phyloP scores from a whole-genome alignment of 2,797 vertebrate species.

The Aselliscus stoliczkanus region DNA sequence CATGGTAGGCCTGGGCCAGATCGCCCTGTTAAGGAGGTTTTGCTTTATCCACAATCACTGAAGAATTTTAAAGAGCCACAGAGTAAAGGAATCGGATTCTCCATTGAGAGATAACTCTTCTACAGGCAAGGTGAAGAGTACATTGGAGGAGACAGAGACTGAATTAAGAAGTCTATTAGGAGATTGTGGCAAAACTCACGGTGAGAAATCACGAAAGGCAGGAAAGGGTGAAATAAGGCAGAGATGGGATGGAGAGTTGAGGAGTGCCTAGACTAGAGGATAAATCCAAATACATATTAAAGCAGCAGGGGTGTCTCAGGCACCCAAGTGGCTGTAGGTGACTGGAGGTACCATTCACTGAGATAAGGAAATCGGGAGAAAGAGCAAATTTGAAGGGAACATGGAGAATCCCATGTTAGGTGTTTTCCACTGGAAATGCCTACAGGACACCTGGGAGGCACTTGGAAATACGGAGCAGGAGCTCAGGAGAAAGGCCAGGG shows the following conservation, averaged over 20 bases:
- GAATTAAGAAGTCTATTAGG: neutral
- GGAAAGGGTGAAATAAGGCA: neutral
- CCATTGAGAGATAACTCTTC: neutral
- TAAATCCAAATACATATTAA: neutral
- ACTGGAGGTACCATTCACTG: neutral
- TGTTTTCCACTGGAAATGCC: neutral
- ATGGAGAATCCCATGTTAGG: neutral
- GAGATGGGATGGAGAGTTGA: neutral
- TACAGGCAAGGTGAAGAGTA: neutral
- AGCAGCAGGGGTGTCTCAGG: neutral
- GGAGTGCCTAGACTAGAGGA: neutral
- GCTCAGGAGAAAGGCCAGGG: neutral
- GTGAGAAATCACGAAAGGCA: neutral
- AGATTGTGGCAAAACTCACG: neutral
- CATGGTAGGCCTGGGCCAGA: rapidly evolving
- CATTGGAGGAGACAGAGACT: neutral
- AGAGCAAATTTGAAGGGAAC: neutral
- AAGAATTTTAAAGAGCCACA: neutral
- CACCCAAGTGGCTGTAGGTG: neutral
- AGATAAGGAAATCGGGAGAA: neutral
- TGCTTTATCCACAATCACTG: neutral
- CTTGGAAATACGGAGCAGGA: neutral
- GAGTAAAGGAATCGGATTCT: neutral
- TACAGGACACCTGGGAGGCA: neutral
- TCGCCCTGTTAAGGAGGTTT: neutral